A percentile compares a stretch with the other conserved stretches of the same genome.
Evolutionary conservation across 2,888 invertebrate species (phyloP).

Genomic region (Orthosia gracilis): DNA sequence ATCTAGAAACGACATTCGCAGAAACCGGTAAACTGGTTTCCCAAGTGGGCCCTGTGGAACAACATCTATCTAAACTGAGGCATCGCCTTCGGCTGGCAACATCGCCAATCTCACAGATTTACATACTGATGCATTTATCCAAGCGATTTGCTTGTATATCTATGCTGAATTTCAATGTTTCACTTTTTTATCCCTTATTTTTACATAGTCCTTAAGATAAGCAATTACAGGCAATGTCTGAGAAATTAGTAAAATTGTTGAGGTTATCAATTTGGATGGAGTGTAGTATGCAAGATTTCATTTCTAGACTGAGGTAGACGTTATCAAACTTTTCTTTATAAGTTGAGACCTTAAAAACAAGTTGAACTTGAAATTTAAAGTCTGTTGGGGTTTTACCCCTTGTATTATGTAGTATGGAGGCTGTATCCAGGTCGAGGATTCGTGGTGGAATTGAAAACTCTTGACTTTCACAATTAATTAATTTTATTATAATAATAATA

Average conservation of each 20-base stretch:
- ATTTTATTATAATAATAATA: too few species aligned
- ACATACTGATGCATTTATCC: conserved; percentile 62
- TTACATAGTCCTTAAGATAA: conserved; percentile 1
- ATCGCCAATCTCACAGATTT: conserved; percentile 53
- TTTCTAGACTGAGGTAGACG: not conserved
- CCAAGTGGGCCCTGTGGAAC: conserved; percentile 59
- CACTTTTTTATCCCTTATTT: conserved; percentile 16
- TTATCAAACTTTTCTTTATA: not conserved
- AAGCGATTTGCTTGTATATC: conserved; percentile 36
- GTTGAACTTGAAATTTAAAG: conserved; percentile 7
- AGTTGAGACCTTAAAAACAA: not conserved
- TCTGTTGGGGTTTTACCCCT: too few species aligned
- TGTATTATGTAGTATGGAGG: too few species aligned
- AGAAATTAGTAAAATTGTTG: conserved; percentile 14
- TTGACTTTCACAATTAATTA: too few species aligned
- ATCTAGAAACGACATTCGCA: conserved; percentile 71
- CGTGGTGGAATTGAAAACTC: too few species aligned
- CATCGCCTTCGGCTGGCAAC: conserved; percentile 51
- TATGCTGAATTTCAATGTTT: conserved; percentile 26
- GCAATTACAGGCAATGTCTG: conserved; percentile 3
- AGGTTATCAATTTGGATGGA: conserved; percentile 5
- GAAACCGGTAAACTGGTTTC: conserved; percentile 77
- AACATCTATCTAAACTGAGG: conserved; percentile 60
- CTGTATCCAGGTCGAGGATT: too few species aligned
- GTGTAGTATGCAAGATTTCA: not conserved